Percentiles rank a stretch among this genome's conserved stretches.
Evolutionary conservation across 2,113 vertebrate species (phyloP).

Genomic region (Cryptotis parvus): DNA sequence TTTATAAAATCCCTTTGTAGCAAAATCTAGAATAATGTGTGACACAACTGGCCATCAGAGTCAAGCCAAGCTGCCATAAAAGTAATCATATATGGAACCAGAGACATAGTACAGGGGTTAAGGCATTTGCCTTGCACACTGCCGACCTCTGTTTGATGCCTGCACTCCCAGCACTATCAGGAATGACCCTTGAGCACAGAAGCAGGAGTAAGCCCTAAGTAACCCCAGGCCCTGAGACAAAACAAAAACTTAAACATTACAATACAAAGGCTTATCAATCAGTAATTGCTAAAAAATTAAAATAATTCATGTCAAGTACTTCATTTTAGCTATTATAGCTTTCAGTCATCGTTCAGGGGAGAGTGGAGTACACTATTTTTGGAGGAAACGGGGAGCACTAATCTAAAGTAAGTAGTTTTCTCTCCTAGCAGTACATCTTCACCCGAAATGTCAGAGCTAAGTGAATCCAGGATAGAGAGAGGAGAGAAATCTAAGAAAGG

Average conservation of each 20-base stretch:
- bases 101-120: too few relatives aligned
- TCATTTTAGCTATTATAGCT: conserved; percentile 36
- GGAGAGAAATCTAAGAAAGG: neutral
- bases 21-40: neutral
- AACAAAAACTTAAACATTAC: neutral
- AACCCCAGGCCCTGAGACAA: too few relatives aligned
- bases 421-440: neutral
- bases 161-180: too few relatives aligned
- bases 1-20: neutral
- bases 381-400: neutral
- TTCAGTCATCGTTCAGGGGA: neutral
- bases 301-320: conserved; percentile 17
- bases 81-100: neutral
- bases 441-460: neutral
- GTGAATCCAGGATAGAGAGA: neutral
- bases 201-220: too few relatives aligned
- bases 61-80: neutral
- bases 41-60: neutral
- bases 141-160: too few relatives aligned
- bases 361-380: neutral
- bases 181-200: too few relatives aligned
- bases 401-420: neutral
- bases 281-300: conserved; percentile 40
- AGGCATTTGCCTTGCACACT: too few relatives aligned
- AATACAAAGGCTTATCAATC: neutral